Base-by-base conservation (phyloP, 2,888 invertebrate genomes). In the Magallana nippona region DNA sequence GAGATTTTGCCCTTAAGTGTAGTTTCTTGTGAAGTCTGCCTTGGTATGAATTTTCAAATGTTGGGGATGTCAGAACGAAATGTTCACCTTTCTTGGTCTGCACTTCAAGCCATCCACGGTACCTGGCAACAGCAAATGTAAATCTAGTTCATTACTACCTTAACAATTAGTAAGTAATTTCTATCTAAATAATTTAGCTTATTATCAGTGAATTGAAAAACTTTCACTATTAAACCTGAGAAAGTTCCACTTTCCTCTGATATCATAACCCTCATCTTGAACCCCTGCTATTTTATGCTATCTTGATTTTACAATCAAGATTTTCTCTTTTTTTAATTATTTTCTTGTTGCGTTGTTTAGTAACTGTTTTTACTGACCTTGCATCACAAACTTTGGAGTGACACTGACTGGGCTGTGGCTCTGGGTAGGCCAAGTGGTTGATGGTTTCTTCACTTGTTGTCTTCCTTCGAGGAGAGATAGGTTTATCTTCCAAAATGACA, bases 371-470 rank as follows among this genome's bases (percentile, higher is more conserved):
- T 5, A 56, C 79, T 58, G 87, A 92, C 92, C 92, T 91, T 55
- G 92, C 92, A 87, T 92, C 92, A 88, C 92, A 92, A 44, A 71
- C 84, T 55, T 85, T 87, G 60, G 88, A 88, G 86, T 92, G 92
- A 57, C 89, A 83, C 0, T 89, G 86, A 15, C 86, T 85, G 17
- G 87, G 58, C 22, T 85, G 82, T 22, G 85, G 82, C 19, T 83
- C 82, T 15, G 92, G 91, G 62, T 91, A 89, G 27, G 89, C 89
- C 55, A 92, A 85, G n/a, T 87, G 79, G 55, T 89, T 80, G 32
- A 89, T 84, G 32, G 89, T 83, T 60, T 87, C 87, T 15, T 85
- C 85, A 78, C 88, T 88, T 82, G 82, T 86, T 57, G 78, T 79
- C 78, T 82, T 78, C 55, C 79, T 81, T n/a, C 83, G 82, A 58